Percentiles rank a stretch among this genome's conserved stretches.
These are phyloP conservation scores for Agelastica alni DNA, from an alignment of 2,888 invertebrate genomes.

Conservation along the genomic window DNA sequence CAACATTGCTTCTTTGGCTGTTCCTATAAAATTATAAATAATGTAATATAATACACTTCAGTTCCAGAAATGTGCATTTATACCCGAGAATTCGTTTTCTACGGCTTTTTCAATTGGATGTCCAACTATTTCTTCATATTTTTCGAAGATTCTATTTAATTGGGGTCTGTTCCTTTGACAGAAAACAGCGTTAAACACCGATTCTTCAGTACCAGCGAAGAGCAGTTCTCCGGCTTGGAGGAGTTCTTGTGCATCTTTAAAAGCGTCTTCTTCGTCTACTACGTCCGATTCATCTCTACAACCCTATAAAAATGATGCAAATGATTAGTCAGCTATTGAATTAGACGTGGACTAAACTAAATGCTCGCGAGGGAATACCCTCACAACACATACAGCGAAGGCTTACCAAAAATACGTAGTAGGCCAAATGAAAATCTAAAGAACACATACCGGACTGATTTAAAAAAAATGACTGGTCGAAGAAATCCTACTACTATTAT, in stretches of 20 bases:
- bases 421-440: too few relatives aligned
- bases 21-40: constrained; percentile 63
- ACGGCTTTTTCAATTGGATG: constrained; percentile 79
- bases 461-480: too few relatives aligned
- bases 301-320: constrained; percentile 66
- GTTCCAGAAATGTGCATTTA: constrained; percentile 52
- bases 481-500: too few relatives aligned
- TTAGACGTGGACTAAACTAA: too few relatives aligned
- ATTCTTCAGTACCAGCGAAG: constrained; percentile 79
- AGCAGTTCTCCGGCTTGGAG: constrained; percentile 74
- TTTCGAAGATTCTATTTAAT: constrained; percentile 61
- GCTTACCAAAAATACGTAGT: too few relatives aligned
- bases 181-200: constrained; percentile 80
- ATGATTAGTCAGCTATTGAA: too few relatives aligned
- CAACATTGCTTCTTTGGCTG: constrained; percentile 74
- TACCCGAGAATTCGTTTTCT: constrained; percentile 75
- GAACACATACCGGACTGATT: too few relatives aligned
- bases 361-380: too few relatives aligned
- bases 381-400: too few relatives aligned
- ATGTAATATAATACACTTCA: too few relatives aligned
- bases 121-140: constrained; percentile 77
- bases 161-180: constrained; percentile 77
- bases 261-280: constrained; percentile 72
- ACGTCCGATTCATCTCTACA: constrained; percentile 80
- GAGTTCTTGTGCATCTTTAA: constrained; percentile 80